Percentiles rank a stretch among this genome's conserved stretches.
Evolutionary conservation across 2,113 vertebrate genomes (phyloP).

Genomic region (Antechinus stuartii): DNA sequence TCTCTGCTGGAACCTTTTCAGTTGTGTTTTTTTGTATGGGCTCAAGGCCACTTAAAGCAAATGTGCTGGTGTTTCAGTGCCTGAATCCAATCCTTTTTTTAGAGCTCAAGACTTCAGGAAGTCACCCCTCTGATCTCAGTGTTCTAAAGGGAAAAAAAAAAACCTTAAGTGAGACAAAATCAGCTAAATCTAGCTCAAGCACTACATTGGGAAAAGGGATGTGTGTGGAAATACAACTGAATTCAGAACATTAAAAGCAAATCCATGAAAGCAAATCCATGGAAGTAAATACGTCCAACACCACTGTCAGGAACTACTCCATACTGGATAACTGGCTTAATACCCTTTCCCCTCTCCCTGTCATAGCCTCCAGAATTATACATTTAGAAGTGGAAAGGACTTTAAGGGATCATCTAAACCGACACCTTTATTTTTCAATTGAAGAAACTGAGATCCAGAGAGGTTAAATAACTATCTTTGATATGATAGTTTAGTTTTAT

Average conservation of each 20-base stretch:
- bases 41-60: not conserved
- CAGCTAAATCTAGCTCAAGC: not conserved
- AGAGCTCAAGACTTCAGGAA: constrained; percentile 41
- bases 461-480: not conserved
- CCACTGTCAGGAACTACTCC: not conserved
- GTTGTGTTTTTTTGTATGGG: not conserved
- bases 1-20: not conserved
- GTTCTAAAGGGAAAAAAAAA: constrained; percentile 4
- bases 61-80: not conserved
- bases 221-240: constrained; percentile 42
- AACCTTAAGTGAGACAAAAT: not conserved
- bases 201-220: not conserved
- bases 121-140: not conserved
- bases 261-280: not conserved
- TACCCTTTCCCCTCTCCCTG: not conserved
- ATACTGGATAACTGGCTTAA: not conserved
- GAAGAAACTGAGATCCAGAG: not conserved
- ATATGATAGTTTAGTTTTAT: not conserved
- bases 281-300: not conserved
- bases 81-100: not conserved
- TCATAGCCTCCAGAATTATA: not conserved
- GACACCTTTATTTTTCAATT: not conserved
- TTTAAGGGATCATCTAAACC: not conserved
- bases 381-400: not conserved
- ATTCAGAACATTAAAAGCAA: not conserved